phyloP scores from a whole-genome alignment of 2,888 invertebrate genomes.

The Hemicrepidius hirtus region DNA sequence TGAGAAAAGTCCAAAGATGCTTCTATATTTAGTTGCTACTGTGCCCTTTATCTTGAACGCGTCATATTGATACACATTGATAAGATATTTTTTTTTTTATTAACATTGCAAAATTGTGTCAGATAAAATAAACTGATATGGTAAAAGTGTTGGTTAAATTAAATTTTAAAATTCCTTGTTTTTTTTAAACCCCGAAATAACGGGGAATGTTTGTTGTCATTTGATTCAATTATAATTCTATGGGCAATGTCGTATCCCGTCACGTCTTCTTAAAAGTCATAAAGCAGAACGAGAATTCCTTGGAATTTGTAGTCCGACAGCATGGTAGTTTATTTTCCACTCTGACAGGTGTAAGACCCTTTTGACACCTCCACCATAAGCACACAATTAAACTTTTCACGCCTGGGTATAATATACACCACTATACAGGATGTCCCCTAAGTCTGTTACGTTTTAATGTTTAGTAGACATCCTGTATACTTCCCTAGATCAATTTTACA shows the following conservation, averaged over 20 bases:
- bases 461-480: background rate
- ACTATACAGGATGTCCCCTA: no score
- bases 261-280: slow-evolving; percentile 38
- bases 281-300: slow-evolving; percentile 31
- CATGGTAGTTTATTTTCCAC: background rate
- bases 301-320: slow-evolving; percentile 19
- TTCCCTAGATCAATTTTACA: background rate
- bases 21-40: no score
- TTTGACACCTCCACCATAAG: slow-evolving; percentile 11
- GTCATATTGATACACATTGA: no score
- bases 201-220: slow-evolving; percentile 1
- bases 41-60: no score
- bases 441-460: no score
- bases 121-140: no score
- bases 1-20: no score
- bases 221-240: slow-evolving; percentile 46
- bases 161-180: no score
- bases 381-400: background rate
- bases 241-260: slow-evolving; percentile 38
- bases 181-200: no score
- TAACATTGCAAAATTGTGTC: no score
- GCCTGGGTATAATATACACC: background rate
- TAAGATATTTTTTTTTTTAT: no score
- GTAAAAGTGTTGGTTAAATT: no score
- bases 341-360: slow-evolving; percentile 24